Percentiles rank a stretch among this genome's conserved stretches.
phyloP scores from a whole-genome alignment of 2,888 invertebrate genomes.

The Endomychus coccineus region DNA sequence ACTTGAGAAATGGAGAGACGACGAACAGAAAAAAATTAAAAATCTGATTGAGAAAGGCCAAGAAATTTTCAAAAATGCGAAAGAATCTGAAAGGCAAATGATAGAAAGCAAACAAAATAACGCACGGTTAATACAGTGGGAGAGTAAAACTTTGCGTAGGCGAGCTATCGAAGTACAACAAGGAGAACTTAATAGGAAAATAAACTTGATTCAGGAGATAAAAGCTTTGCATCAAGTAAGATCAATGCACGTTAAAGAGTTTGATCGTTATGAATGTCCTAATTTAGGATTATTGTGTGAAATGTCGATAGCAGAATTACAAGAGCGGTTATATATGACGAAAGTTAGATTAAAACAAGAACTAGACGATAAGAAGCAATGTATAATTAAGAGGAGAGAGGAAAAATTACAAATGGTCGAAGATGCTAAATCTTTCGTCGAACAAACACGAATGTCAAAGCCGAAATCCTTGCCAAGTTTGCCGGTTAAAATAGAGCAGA shows the following conservation, averaged over 20 bases:
- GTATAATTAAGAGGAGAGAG: slow-evolving; percentile 44
- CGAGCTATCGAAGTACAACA: slow-evolving; percentile 34
- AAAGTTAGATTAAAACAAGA: slow-evolving; percentile 50
- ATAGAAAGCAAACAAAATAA: slow-evolving; percentile 49
- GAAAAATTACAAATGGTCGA: slow-evolving; percentile 46
- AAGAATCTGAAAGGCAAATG: slow-evolving; percentile 48
- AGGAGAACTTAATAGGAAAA: slow-evolving; percentile 38
- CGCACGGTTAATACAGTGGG: slow-evolving; percentile 45
- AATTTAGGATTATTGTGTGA: slow-evolving; percentile 55
- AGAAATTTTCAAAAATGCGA: slow-evolving; percentile 45
- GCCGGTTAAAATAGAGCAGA: slow-evolving; percentile 28
- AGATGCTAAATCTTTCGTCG: slow-evolving; percentile 44
- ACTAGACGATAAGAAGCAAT: slow-evolving; percentile 45
- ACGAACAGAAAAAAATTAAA: slow-evolving; percentile 47
- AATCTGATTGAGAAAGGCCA: slow-evolving; percentile 45
- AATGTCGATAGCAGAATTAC: slow-evolving; percentile 58
- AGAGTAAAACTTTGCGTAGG: slow-evolving; percentile 41
- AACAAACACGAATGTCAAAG: slow-evolving; percentile 39
- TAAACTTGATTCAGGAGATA: slow-evolving; percentile 42
- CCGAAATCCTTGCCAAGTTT: slow-evolving; percentile 23
- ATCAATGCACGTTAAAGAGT: slow-evolving; percentile 42
- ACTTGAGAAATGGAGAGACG: slow-evolving; percentile 48
- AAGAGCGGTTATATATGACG: slow-evolving; percentile 47
- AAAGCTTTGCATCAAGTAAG: slow-evolving; percentile 38
- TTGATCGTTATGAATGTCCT: slow-evolving; percentile 53